Conservation (phyloP, 2,797 vertebrate species). For the Psittacula derbiana region DNA sequence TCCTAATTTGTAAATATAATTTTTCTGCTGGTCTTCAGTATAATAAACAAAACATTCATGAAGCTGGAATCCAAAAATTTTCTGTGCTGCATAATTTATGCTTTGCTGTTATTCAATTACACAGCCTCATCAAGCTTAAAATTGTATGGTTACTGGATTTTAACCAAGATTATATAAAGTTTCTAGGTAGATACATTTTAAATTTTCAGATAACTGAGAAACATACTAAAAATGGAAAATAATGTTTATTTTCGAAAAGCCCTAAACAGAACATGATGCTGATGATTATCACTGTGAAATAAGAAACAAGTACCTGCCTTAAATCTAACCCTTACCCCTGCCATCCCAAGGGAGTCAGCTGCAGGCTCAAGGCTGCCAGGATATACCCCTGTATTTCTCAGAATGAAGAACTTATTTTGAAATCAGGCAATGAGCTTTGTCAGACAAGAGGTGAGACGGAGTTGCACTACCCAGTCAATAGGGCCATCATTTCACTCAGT, state of each 20-base stretch:
- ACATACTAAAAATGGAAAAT: not conserved
- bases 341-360: not conserved
- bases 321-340: not conserved
- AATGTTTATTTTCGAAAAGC: not conserved
- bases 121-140: not conserved
- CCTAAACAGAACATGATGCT: not conserved
- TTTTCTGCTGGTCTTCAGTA: not conserved
- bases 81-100: not conserved
- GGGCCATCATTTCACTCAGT: not conserved
- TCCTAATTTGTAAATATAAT: conserved; percentile 30
- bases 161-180: not conserved
- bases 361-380: not conserved
- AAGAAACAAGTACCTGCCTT: not conserved
- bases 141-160: not conserved
- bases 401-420: not conserved
- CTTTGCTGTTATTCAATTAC: not conserved
- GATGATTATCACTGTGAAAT: not conserved
- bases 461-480: not conserved
- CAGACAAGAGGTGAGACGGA: not conserved
- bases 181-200: not conserved
- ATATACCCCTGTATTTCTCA: not conserved
- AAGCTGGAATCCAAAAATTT: not conserved
- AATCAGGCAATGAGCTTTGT: not conserved
- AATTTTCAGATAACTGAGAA: not conserved
- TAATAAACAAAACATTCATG: not conserved